Evolutionary conservation across 2,888 invertebrate genomes (phyloP), one percentile per base, ranked within the genome.

Genomic region (Hipparchia sbordonii): DNA sequence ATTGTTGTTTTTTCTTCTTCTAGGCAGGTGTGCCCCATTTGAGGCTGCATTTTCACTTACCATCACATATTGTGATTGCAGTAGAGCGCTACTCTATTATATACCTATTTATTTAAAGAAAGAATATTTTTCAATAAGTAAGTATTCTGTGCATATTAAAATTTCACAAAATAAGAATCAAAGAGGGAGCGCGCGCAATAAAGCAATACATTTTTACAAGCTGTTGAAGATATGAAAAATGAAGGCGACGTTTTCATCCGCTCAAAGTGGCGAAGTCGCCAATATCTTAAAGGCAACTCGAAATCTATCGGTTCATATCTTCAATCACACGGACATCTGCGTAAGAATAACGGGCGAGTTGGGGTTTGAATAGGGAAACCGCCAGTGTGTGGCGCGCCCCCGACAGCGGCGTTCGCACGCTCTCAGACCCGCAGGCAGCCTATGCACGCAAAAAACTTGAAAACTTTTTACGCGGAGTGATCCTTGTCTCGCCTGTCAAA

Each of bases 331-430:
- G 84, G 86, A 86, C 91, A 92, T 91, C 90, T 92, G 91, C 88
- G 92, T 91, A 90, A 92, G 92, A 92, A 91, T 91, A 88, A 92
- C 89, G 89, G 82, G 85, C 80, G 87, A 85, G 85, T 76, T 83
- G 84, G 87, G 89, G 82, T 79, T 83, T 89, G 92, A 92, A 91
- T 90, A 92, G 89, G 87, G 89, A 89, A 91, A 87, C 85, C 85
- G 82, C 86, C 92, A 93, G 93, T 93, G 85, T 91, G 89, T 89
- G 87, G 83, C 87, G 86, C 84, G 88, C 87, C 78, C 82, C 83
- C 88, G 87, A 76, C 83, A 79, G 77, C 77, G 82, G 78, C 84
- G 88, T 84, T 82, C 89, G 87, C 82, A 82, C 86, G 82, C 88
- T 85, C 71, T 71, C 82, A 81, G 85, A 81, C 78, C 79, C 75